Percentiles rank a stretch among this genome's conserved stretches.
Conservation (phyloP, 2,113 vertebrate species). For the Cynoglossus semilaevis region DNA sequence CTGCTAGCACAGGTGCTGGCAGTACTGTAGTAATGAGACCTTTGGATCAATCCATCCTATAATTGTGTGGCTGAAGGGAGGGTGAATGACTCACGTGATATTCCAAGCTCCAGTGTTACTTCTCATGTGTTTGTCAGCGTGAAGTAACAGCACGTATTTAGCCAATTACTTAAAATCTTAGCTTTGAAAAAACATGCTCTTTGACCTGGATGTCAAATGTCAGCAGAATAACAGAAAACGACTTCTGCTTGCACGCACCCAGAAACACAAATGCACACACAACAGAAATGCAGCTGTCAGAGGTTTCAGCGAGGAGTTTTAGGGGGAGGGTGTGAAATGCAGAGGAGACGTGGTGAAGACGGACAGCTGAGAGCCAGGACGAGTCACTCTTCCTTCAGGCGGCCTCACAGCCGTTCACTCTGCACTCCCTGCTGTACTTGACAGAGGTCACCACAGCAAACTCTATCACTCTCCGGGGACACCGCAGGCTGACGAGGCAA, state of each 20-base stretch:
- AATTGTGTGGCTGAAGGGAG: constrained; percentile 29
- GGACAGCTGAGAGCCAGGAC: constrained; percentile 5
- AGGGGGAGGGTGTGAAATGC: constrained; percentile 24
- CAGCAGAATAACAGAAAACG: background rate
- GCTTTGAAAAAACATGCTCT: background rate
- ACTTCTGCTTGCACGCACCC: background rate
- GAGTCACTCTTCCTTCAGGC: constrained; percentile 17
- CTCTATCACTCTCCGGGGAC: background rate
- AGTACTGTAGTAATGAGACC: constrained; percentile 29
- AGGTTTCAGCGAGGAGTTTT: constrained; percentile 1
- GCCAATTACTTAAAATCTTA: constrained; percentile 8
- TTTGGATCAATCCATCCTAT: constrained; percentile 32
- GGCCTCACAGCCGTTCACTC: constrained; percentile 8
- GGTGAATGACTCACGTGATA: constrained; percentile 13
- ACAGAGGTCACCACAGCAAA: background rate
- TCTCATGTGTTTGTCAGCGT: background rate
- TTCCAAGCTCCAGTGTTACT: background rate
- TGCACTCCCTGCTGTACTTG: constrained; percentile 9
- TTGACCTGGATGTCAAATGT: background rate
- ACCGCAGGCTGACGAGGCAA: background rate
- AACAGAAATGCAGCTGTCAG: constrained; percentile 5
- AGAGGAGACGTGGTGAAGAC: constrained; percentile 16
- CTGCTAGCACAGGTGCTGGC: constrained; percentile 22
- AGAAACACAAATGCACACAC: background rate
- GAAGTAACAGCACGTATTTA: background rate